A percentile compares a stretch with the other conserved stretches of the same genome.
Conservation (phyloP, 2,113 vertebrate species). For the Orthochromis indermauri region DNA sequence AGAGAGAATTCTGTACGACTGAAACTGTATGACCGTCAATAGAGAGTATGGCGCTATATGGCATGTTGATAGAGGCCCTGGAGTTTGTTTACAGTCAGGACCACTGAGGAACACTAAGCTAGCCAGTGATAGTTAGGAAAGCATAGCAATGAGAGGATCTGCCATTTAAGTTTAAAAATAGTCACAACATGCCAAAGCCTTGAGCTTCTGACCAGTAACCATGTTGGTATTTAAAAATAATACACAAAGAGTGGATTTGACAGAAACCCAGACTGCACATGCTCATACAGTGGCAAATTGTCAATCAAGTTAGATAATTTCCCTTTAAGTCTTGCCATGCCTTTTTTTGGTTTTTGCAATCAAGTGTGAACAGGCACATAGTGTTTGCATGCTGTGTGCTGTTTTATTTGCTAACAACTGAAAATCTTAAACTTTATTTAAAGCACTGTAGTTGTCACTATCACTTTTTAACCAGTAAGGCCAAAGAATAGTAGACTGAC, state of each 20-base stretch:
- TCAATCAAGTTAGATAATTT: neutral
- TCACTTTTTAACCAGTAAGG: neutral
- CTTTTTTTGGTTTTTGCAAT: neutral
- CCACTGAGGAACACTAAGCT: neutral
- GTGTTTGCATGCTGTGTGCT: rapidly evolving
- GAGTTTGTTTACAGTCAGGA: constrained; percentile 15
- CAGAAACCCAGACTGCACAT: neutral
- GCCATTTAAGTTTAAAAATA: neutral
- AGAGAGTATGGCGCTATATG: neutral
- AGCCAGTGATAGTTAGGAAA: neutral
- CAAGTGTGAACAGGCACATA: neutral
- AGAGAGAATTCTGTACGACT: neutral
- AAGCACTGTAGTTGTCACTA: neutral
- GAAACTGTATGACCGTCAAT: neutral
- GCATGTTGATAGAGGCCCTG: neutral
- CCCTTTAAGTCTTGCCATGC: neutral
- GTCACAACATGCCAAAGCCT: neutral
- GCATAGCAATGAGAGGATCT: neutral
- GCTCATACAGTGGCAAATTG: neutral
- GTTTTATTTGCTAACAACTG: neutral
- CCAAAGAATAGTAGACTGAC: neutral
- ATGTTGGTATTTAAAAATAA: neutral
- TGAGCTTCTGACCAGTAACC: neutral
- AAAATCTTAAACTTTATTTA: rapidly evolving
- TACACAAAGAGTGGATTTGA: rapidly evolving